A percentile compares a stretch with the other conserved stretches of the same genome.
phyloP scores from a whole-genome alignment of 2,888 invertebrate genomes.

The Acronicta aceris region DNA sequence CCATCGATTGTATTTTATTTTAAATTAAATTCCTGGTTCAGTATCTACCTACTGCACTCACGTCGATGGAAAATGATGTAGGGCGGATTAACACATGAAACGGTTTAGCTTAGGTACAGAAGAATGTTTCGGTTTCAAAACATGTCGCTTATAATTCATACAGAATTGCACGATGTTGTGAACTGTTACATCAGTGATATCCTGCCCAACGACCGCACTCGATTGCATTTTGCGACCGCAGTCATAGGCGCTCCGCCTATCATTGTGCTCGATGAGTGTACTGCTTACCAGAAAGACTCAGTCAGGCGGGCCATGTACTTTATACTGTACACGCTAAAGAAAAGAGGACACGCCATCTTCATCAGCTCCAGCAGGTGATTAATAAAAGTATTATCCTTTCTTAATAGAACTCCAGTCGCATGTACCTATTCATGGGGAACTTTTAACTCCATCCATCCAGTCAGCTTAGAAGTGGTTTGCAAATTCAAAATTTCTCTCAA shows the following conservation, averaged over 20 bases:
- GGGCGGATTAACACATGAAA: too few relatives aligned
- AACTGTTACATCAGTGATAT: conserved; percentile 53
- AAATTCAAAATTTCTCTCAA: too few relatives aligned
- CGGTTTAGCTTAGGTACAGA: too few relatives aligned
- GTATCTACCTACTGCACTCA: too few relatives aligned
- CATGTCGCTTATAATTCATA: not conserved
- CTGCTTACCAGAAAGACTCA: conserved; percentile 73
- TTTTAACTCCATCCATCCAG: too few relatives aligned
- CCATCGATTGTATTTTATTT: too few relatives aligned
- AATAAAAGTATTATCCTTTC: not conserved
- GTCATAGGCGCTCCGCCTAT: conserved; percentile 77
- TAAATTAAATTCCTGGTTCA: too few relatives aligned
- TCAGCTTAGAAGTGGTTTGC: too few relatives aligned
- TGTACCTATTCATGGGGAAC: too few relatives aligned
- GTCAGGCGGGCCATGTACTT: conserved; percentile 75
- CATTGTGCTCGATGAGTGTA: conserved; percentile 78
- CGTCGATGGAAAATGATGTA: too few relatives aligned
- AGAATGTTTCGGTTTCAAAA: too few relatives aligned
- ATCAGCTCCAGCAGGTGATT: conserved; percentile 72
- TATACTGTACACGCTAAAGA: conserved; percentile 71
- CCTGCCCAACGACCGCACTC: conserved; percentile 44
- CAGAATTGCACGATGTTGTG: conserved; percentile 59
- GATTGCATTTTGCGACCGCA: conserved; percentile 75
- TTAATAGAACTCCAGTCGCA: too few relatives aligned
- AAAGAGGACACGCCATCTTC: conserved; percentile 74